Evolutionary conservation across 2,888 invertebrate genomes (phyloP).

Genomic region (Halictus quadricinctus): DNA sequence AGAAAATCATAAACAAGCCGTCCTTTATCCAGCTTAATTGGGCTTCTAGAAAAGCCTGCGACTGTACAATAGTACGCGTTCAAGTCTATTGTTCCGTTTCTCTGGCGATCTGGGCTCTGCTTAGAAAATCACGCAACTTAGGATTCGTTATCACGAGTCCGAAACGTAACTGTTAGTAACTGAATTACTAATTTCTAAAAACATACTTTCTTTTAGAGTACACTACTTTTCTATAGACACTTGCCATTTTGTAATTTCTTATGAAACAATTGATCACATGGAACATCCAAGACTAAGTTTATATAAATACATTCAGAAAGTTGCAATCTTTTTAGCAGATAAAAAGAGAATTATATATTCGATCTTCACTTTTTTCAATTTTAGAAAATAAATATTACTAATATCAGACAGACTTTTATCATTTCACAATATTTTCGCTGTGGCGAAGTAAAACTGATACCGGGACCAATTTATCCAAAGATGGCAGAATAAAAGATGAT

Average conservation of each 20-base stretch:
- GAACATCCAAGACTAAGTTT: not conserved
- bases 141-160: not conserved
- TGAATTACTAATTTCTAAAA: not conserved
- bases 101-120: conserved; percentile 1
- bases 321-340: not conserved
- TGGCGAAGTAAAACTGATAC: too few species aligned
- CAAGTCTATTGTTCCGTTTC: conserved; percentile 37
- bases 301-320: not conserved
- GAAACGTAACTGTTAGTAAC: not conserved
- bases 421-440: too few species aligned
- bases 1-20: conserved; percentile 62
- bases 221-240: not conserved
- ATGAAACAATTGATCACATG: too few species aligned
- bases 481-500: not conserved
- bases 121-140: conserved; percentile 13
- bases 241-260: not conserved
- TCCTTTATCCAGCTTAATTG: conserved; percentile 56
- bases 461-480: too few species aligned
- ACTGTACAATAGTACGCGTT: conserved; percentile 46
- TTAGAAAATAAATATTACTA: too few species aligned
- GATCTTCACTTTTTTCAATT: too few species aligned
- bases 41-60: conserved; percentile 56
- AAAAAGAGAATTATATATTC: too few species aligned
- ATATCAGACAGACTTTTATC: too few species aligned
- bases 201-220: not conserved